Base-by-base conservation (phyloP, 2,888 invertebrate genomes). In the Rhamphomyia laevipes region DNA sequence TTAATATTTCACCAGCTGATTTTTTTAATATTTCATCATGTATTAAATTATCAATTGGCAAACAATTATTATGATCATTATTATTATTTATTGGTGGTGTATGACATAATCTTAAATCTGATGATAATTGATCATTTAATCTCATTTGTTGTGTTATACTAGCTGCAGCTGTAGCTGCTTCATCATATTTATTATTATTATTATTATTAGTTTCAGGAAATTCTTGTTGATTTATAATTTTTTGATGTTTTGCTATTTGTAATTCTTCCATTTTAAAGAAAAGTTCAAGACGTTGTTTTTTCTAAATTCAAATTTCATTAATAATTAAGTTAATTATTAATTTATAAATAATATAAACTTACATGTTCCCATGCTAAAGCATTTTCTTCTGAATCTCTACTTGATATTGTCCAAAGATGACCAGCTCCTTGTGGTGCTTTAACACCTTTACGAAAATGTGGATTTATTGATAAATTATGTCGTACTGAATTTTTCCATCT, bases 401-500 rank as follows among this genome's bases (percentile, higher is more conserved):
- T 84, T 0, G 86, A 88, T 41, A 91, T 78, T 0, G 88, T 88
- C 91, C 91, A 92, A 37, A 90, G 75, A 66, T 92, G 91, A 1
- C 91, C 91, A 3, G 89, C 89, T 3, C 91, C 91, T 58, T 89
- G 87, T 0, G 86, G 77, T 0, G 90, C 88, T 59, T 91, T 84
- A 13, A 82, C 82, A 0, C 90, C 90, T 68, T 92, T 91, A 40
- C 84, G 78, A 66, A 92, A 92, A 70, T 91, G 90, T 0, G 91
- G 91, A 71, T 91, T 92, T 63, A 92, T 92, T 33, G 90, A 90
- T 15, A 92, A 73, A 67, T 92, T 92, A 69, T 91, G 91, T 56
- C 91, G 75, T 2, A 92, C 90, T 0, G 90, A 91, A 64, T 92
- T 92, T 71, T 92, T 92, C 91, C 91, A 91, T 60, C 90, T 80